Conservation (phyloP, 1,140 invertebrate species). For the Stegodyphus dumicola region DNA sequence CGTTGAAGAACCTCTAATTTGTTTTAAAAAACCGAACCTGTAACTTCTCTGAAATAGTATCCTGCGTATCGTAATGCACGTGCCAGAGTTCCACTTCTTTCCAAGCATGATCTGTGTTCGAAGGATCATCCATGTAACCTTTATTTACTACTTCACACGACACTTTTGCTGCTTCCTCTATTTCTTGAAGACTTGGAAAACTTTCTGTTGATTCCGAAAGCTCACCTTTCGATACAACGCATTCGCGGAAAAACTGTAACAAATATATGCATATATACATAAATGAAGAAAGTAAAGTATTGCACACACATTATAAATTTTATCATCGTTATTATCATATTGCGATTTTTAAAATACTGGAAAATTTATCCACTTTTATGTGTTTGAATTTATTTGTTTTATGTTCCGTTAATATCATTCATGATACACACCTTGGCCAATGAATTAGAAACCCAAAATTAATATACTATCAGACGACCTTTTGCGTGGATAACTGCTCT, state of each 20-base stretch:
- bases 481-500: no score
- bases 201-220: slow-evolving; percentile 28
- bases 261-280: not conserved
- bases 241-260: slow-evolving; percentile 31
- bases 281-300: no score
- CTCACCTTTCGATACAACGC: slow-evolving; percentile 11
- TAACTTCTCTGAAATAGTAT: slow-evolving; percentile 55
- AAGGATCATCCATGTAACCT: slow-evolving; percentile 72
- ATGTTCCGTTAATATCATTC: no score
- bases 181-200: slow-evolving; percentile 3
- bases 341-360: no score
- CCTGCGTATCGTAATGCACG: slow-evolving; percentile 69
- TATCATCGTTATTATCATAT: no score
- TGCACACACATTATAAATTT: no score
- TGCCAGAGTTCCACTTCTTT: slow-evolving; percentile 71
- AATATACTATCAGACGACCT: no score
- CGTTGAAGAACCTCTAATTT: no score
- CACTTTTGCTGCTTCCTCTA: slow-evolving; percentile 4
- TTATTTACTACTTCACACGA: not conserved
- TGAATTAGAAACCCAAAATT: no score
- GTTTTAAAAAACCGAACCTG: slow-evolving; percentile 17
- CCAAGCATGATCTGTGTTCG: slow-evolving; percentile 74
- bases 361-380: no score
- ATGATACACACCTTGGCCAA: no score
- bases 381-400: no score